phyloP scores from a whole-genome alignment of 30 jellyfish, hydroid and myxozoan genomes.

The Chironex yamaguchii region DNA sequence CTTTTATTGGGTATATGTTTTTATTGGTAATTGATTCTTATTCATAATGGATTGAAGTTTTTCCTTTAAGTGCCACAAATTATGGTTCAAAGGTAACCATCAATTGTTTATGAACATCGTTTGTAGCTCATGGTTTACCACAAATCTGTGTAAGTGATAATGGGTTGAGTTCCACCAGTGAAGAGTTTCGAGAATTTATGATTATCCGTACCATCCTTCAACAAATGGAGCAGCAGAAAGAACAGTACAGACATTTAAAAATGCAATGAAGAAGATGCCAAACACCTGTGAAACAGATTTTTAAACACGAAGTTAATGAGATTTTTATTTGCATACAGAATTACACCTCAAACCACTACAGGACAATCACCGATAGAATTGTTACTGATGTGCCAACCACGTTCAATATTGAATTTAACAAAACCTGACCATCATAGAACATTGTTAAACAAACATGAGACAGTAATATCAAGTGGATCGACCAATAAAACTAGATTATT shows the following conservation, averaged over 20 bases:
- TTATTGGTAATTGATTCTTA: background rate
- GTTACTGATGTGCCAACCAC: too few species aligned
- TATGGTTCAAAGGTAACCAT: background rate
- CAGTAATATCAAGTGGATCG: too few species aligned
- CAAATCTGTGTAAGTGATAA: slow-evolving; percentile 29
- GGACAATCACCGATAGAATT: slow-evolving; percentile 30
- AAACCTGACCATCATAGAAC: too few species aligned
- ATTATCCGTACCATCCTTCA: slow-evolving; percentile 48
- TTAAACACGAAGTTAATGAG: background rate
- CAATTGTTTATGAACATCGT: background rate
- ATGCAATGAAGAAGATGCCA: slow-evolving; percentile 25
- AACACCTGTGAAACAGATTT: background rate
- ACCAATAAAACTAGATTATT: too few species aligned
- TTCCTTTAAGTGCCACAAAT: background rate
- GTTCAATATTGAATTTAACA: too few species aligned
- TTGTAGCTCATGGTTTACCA: slow-evolving; percentile 24
- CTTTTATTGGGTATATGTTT: slow-evolving; percentile 25
- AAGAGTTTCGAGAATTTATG: slow-evolving; percentile 1
- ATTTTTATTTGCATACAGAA: slow-evolving; percentile 1
- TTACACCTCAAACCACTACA: slow-evolving; percentile 51
- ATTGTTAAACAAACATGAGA: too few species aligned
- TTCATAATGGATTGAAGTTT: background rate
- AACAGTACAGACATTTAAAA: slow-evolving; percentile 41
- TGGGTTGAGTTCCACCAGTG: slow-evolving; percentile 50
- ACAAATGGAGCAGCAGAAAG: slow-evolving; percentile 62